Evolutionary conservation across 2,888 invertebrate species (phyloP), one percentile per base, ranked within the genome.

Genomic region (Pristionchus arcanus): DNA sequence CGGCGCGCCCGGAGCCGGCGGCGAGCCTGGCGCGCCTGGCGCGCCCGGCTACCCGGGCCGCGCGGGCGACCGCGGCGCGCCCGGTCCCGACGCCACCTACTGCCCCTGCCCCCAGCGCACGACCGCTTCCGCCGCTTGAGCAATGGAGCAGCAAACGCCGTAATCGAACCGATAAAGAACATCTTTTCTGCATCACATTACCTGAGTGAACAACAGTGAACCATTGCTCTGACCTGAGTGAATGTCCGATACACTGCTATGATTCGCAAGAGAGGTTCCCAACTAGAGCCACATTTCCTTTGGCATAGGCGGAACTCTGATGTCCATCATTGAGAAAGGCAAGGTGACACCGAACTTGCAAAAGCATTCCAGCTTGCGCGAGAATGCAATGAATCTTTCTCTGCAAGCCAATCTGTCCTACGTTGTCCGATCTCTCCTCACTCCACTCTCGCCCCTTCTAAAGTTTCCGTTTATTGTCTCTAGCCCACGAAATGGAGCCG

Each of bases 61-160:
- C 16, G 37, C 88, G 7, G 88, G 88, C 16, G 53, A 88, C 25
- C 88, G 63, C 42, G 88, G 88, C 25, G 34, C 34, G 7, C 88
- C 88, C 28, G 88, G 88, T n/a, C 74, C 88, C 74, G 88, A 88
- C 37, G 74, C 88, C 34, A 74, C 77, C 42, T 88, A 88, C 77
- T 88, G 88, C 77, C 88, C 88, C 77, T 88, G 88, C 88, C 88
- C 88, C 7, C 53, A 34, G n/a, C 49, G 88, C 49, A 88, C 74
- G 16, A 88, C 74, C 34, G 77, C 71, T 3, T 28, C 42, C 11
- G 42, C 42, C 4, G 42, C 42, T 7, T 49, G 42, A 49, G 42
- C 34, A 59, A 15, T 4, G 34, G 2, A 55, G 31, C 15, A 28
- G 19, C 21, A 25, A 77, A n/a, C n/a, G n/a, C 2, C n/a, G 49